phyloP scores from a whole-genome alignment of 2,888 invertebrate species.

The Drosophila bunnanda region DNA sequence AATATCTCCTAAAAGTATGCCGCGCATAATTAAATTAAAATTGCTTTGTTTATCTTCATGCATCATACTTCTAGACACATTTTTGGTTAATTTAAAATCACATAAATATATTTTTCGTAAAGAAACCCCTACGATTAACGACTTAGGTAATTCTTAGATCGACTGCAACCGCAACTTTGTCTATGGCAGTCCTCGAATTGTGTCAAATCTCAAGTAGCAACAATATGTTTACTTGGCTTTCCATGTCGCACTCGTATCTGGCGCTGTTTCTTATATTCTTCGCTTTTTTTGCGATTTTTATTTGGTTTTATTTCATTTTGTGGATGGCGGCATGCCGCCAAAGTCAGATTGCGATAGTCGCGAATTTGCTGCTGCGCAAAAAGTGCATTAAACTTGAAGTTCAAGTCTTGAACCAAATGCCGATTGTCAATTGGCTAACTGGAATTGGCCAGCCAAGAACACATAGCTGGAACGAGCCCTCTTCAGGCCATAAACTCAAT shows the following conservation, averaged over 20 bases:
- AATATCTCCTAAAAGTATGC: too few relatives aligned
- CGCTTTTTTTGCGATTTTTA: background rate
- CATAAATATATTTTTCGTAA: background rate
- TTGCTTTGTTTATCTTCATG: too few relatives aligned
- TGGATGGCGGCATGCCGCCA: conserved; percentile 63
- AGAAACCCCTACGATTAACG: background rate
- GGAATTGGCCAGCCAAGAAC: conserved; percentile 20
- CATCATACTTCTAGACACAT: background rate
- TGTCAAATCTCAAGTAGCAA: conserved; percentile 74
- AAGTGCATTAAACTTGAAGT: conserved; percentile 64
- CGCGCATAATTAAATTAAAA: background rate
- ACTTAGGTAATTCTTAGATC: background rate
- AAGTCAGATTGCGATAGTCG: conserved; percentile 45
- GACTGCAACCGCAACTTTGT: background rate
- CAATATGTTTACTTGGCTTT: conserved; percentile 58
- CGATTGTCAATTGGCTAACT: conserved; percentile 9
- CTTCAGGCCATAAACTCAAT: conserved; percentile 5
- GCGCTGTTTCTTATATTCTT: conserved; percentile 7
- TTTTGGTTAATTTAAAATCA: background rate
- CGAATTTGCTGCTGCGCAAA: conserved; percentile 62
- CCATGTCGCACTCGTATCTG: conserved; percentile 22
- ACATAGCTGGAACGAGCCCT: background rate
- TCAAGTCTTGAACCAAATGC: conserved; percentile 57
- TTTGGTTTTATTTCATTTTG: conserved; percentile 1
- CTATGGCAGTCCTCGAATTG: conserved; percentile 47